Conservation (phyloP, 2,113 vertebrate genomes). For the Tragelaphus buxtoni region DNA sequence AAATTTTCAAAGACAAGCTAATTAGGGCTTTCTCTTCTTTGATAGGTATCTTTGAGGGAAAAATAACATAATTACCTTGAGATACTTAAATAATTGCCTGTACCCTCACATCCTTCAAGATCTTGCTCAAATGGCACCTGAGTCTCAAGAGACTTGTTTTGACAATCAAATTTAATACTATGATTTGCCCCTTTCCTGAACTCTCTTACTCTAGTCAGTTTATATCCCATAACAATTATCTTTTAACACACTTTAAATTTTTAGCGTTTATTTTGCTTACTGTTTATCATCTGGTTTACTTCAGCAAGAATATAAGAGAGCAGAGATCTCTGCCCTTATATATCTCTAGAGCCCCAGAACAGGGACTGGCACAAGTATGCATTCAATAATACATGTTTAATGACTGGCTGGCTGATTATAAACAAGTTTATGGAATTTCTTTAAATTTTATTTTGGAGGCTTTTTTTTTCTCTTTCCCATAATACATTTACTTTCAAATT, state of each 20-base stretch:
- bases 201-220: not conserved
- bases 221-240: not conserved
- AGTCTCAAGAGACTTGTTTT: not conserved
- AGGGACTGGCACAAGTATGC: not conserved
- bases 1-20: not conserved
- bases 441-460: not conserved
- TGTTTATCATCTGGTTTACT: not conserved
- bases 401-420: not conserved
- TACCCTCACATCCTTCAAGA: not conserved
- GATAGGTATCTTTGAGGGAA: not conserved
- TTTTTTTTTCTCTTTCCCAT: not conserved
- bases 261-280: not conserved
- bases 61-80: constrained; percentile 10
- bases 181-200: not conserved
- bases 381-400: not conserved
- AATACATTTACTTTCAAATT: not conserved
- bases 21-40: not conserved
- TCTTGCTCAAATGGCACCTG: not conserved
- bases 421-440: not conserved
- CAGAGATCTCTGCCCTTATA: not conserved
- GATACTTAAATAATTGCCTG: not conserved
- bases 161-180: not conserved
- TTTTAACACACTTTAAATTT: not conserved
- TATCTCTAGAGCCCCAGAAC: not conserved
- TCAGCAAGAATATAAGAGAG: not conserved